phyloP scores from a whole-genome alignment of 2,797 vertebrate species.

The Euphonia xanthogaster region DNA sequence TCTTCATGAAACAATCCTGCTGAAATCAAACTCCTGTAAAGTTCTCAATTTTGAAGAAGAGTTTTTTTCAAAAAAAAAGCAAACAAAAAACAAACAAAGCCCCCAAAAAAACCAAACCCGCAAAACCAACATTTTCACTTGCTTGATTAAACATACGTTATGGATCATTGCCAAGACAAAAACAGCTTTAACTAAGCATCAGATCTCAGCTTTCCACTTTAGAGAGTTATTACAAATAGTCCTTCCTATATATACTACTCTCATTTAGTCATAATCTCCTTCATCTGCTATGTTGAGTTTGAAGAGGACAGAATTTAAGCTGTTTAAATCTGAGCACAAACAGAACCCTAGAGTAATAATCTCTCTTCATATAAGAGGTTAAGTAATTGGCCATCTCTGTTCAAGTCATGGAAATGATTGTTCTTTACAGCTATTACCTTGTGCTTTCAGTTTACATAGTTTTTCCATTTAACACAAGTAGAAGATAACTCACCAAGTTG shows the following conservation, averaged over 20 bases:
- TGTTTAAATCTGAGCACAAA: background rate
- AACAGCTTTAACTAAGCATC: background rate
- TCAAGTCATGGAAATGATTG: background rate
- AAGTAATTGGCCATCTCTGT: constrained; percentile 1
- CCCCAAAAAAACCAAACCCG: background rate
- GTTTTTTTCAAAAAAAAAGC: background rate
- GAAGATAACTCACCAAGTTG: constrained; percentile 11
- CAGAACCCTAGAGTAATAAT: background rate
- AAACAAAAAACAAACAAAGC: background rate
- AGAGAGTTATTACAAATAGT: background rate
- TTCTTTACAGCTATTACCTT: constrained; percentile 3
- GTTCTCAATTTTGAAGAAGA: background rate
- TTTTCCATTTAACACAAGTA: constrained; percentile 26
- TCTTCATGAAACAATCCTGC: background rate
- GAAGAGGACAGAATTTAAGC: background rate
- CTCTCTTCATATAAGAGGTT: background rate
- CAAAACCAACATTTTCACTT: background rate
- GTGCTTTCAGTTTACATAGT: constrained; percentile 7
- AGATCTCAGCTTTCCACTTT: background rate
- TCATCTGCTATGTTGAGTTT: background rate
- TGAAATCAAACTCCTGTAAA: background rate
- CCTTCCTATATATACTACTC: background rate
- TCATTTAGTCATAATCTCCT: background rate
- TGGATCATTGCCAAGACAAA: background rate
- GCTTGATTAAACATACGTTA: background rate